phyloP scores from a whole-genome alignment of 2,797 vertebrate genomes.

The Saguinus oedipus region DNA sequence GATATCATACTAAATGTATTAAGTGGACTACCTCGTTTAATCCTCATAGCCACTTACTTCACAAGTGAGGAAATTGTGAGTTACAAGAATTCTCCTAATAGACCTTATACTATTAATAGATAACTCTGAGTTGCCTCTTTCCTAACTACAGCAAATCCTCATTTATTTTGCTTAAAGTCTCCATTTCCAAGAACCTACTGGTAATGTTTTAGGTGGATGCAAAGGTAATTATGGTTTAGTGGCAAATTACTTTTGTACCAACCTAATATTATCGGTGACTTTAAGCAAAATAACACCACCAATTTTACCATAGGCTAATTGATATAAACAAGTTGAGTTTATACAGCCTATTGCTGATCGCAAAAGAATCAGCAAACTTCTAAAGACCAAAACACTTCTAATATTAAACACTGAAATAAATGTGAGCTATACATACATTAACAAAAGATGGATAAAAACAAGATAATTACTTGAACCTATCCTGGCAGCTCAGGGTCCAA shows the following conservation, averaged over 20 bases:
- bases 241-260: neutral
- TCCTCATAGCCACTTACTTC: neutral
- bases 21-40: neutral
- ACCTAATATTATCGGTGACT: neutral
- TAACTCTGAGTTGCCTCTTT: neutral
- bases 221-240: neutral
- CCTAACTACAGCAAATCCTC: neutral
- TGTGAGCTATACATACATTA: neutral
- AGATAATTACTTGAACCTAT: neutral
- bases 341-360: neutral
- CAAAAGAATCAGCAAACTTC: neutral
- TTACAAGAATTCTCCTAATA: neutral
- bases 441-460: neutral
- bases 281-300: neutral
- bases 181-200: neutral
- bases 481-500: neutral
- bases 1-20: neutral
- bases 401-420: neutral
- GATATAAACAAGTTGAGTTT: neutral
- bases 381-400: neutral
- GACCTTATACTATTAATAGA: neutral
- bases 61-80: neutral
- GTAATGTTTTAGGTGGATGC: neutral
- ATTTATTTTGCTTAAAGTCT: neutral
- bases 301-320: neutral